Evolutionary conservation across 2,113 vertebrate species (phyloP).

Genomic region (Ophthalmotilapia sp.): DNA sequence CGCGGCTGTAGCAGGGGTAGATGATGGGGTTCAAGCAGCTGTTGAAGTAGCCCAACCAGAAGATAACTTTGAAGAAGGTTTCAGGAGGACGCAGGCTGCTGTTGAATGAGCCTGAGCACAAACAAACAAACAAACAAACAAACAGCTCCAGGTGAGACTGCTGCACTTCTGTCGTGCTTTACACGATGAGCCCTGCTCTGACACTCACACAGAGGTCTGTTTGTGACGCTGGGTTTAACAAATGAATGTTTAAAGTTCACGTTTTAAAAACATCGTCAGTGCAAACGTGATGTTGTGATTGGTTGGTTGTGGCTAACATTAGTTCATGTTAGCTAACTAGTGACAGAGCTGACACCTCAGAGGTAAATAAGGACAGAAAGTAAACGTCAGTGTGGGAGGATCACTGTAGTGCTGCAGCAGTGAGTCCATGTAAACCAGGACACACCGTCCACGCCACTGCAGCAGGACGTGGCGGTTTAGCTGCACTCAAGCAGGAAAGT

Average conservation of each 20-base stretch:
- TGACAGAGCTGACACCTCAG: accelerated
- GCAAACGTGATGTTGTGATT: neutral
- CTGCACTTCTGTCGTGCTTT: neutral
- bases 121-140: neutral
- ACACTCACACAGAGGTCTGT: neutral
- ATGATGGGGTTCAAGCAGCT: conserved; percentile 64
- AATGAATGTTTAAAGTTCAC: neutral
- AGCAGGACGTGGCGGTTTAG: neutral
- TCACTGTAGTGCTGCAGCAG: neutral
- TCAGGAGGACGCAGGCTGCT: conserved; percentile 41
- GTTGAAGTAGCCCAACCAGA: conserved; percentile 65
- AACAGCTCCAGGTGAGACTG: neutral
- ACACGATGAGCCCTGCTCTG: neutral
- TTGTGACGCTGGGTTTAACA: neutral
- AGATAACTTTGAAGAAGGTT: conserved; percentile 52
- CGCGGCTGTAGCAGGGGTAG: conserved; percentile 60
- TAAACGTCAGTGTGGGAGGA: neutral
- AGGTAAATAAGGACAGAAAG: neutral
- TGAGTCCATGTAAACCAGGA: neutral
- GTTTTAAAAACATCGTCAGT: neutral
- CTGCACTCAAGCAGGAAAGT: neutral
- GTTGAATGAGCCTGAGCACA: conserved; percentile 39
- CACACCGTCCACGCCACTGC: neutral
- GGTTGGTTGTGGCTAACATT: neutral
- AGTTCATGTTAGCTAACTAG: neutral